These are phyloP conservation scores for Trachemys scripta DNA, from an alignment of 2,113 vertebrate species.

Conservation along the genomic window DNA sequence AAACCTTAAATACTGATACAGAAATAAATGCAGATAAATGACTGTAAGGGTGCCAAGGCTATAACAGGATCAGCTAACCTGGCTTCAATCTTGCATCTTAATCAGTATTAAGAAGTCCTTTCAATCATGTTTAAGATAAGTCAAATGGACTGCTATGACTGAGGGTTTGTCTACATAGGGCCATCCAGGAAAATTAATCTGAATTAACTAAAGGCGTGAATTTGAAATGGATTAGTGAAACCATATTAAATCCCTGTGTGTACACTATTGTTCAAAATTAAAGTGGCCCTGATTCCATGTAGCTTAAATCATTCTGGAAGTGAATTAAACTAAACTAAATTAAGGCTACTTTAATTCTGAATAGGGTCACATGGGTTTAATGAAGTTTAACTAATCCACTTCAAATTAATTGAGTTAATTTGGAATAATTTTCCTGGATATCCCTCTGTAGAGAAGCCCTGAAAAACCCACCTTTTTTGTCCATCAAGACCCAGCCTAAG, in stretches of 20 bases:
- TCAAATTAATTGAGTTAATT: neutral
- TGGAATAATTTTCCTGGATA: neutral
- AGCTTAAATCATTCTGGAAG: neutral
- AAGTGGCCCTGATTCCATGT: neutral
- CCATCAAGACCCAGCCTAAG: neutral
- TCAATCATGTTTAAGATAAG: neutral
- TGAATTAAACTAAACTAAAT: neutral
- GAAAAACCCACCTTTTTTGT: neutral
- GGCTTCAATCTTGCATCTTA: fast-evolving
- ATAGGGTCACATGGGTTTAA: neutral
- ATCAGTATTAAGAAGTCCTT: neutral
- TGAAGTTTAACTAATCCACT: neutral
- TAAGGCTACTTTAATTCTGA: neutral
- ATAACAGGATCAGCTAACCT: neutral
- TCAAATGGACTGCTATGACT: neutral
- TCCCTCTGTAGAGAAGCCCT: neutral
- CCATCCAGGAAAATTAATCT: neutral
- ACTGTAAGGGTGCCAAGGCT: neutral
- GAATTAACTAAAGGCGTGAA: neutral
- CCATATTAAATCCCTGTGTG: neutral
- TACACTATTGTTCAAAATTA: neutral
- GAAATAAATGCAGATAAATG: fast-evolving
- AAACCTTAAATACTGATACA: fast-evolving
- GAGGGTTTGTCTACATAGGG: neutral
- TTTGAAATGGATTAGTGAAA: neutral